Conservation (phyloP, 1,140 invertebrate genomes). For the Stegodyphus mimosarum region DNA sequence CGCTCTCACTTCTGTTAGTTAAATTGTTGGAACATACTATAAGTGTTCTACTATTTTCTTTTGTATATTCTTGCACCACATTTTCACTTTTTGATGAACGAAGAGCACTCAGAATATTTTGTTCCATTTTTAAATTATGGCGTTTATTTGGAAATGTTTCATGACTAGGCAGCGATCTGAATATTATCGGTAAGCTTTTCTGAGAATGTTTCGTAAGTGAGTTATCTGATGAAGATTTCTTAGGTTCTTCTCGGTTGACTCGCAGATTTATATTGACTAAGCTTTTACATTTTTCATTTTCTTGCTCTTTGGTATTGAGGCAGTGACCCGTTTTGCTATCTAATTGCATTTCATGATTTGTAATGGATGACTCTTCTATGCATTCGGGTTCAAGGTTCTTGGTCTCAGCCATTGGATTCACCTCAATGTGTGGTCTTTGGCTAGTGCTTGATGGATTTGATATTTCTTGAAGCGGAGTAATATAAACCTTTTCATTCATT, state of each 20-base stretch:
- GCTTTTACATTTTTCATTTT: slow-evolving; percentile 47
- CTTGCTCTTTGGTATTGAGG: slow-evolving; percentile 27
- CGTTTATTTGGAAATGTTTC: background rate
- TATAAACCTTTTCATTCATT: background rate
- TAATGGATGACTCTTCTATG: background rate
- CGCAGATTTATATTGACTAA: slow-evolving; percentile 27
- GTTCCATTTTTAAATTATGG: background rate
- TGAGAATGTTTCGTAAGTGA: slow-evolving; percentile 61
- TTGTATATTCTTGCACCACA: slow-evolving; percentile 5
- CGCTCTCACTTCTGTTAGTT: too few relatives aligned
- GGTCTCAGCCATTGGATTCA: slow-evolving; percentile 31
- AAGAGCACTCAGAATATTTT: slow-evolving; percentile 6
- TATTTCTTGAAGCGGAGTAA: too few relatives aligned
- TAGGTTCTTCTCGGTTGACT: background rate
- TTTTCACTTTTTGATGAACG: slow-evolving; percentile 47
- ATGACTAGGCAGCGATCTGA: slow-evolving; percentile 63
- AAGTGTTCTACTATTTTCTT: background rate
- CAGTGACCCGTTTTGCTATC: background rate
- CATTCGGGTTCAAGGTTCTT: background rate
- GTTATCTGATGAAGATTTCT: slow-evolving; percentile 62
- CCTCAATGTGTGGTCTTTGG: slow-evolving; percentile 30
- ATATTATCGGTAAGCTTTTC: slow-evolving; percentile 33
- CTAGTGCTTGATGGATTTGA: background rate
- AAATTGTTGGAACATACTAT: too few relatives aligned
- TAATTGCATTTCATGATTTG: background rate